Evolutionary conservation across 2,888 invertebrate species (phyloP).

Genomic region (Mechanitis mazaeus): DNA sequence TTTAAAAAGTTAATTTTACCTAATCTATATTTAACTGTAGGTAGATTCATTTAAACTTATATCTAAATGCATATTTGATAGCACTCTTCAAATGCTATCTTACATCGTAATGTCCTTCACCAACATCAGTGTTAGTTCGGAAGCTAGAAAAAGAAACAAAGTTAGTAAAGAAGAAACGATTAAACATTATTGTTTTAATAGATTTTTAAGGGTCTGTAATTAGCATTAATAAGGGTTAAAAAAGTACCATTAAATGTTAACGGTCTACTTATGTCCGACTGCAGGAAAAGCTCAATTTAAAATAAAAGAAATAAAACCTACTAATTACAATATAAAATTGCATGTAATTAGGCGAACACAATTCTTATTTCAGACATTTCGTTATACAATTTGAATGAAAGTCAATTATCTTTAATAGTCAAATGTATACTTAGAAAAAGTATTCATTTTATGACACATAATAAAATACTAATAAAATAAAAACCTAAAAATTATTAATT

Average conservation of each 20-base stretch:
- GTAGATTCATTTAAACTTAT: slow-evolving; percentile 40
- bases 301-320: neutral
- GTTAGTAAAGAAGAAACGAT: slow-evolving; percentile 28
- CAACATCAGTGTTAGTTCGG: slow-evolving; percentile 65
- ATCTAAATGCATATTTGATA: slow-evolving; percentile 32
- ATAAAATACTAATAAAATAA: too few relatives aligned
- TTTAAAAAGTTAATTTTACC: slow-evolving; percentile 42
- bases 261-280: neutral
- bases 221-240: slow-evolving; percentile 1
- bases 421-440: too few relatives aligned
- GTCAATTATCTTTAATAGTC: too few relatives aligned
- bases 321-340: slow-evolving; percentile 1
- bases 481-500: too few relatives aligned
- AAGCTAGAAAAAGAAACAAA: slow-evolving; percentile 62
- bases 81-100: slow-evolving; percentile 67
- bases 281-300: neutral
- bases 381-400: neutral
- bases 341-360: neutral
- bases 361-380: neutral
- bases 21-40: slow-evolving; percentile 49
- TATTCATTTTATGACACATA: too few relatives aligned
- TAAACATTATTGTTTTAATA: slow-evolving; percentile 13
- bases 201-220: neutral
- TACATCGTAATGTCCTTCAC: slow-evolving; percentile 65
- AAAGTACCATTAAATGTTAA: slow-evolving; percentile 4